Evolutionary conservation across 2,888 invertebrate species (phyloP), one percentile per base, ranked within the genome.

Genomic region (Sinhomidia bicolor): DNA sequence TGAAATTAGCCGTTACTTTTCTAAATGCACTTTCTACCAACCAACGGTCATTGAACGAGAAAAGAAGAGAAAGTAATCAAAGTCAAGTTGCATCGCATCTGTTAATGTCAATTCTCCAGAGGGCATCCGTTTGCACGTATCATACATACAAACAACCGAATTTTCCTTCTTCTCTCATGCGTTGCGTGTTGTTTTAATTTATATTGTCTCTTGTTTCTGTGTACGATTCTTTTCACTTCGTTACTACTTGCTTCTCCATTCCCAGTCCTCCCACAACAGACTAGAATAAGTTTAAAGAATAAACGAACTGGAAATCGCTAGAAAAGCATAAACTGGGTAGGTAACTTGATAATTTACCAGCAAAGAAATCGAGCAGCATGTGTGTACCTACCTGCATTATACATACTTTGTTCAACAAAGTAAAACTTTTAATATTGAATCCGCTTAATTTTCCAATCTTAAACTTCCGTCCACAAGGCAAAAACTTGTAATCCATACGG

Each of bases 21-120:
- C 10, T 60, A 20, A 17, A 5, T 17, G 7, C 32, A 32, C 32
- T n/a, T 2, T 32, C 10, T 62, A 29, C 12, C 36, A 62, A 14
- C 29, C 23, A 60, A 60, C 60, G 2, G 60, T 23, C 26, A 60
- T 60, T 60, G 57, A 12, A 12, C 7, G 2, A 47, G 14, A 62
- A 17, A 17, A 17, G n/a, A 14, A 32, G 17, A 47, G 32, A 17
- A 0, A 17, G 68, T 41, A 36, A 68, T 68, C 68, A 68, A 65
- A 65, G 36, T 36, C 68, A 68, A 68, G 68, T 7, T 36, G 6
- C 68, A 68, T 68, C 68, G 41, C 17, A 62, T 26, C 29, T 29
- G 32, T 68, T 32, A 17, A n/a, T n/a, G n/a, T n/a, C 68, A 29
- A 68, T 68, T 68, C 68, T 68, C 68, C 17, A 9, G 68, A 68